Evolutionary conservation across 1,140 invertebrate species (phyloP).

Genomic region (Drosophila sturtevanti): DNA sequence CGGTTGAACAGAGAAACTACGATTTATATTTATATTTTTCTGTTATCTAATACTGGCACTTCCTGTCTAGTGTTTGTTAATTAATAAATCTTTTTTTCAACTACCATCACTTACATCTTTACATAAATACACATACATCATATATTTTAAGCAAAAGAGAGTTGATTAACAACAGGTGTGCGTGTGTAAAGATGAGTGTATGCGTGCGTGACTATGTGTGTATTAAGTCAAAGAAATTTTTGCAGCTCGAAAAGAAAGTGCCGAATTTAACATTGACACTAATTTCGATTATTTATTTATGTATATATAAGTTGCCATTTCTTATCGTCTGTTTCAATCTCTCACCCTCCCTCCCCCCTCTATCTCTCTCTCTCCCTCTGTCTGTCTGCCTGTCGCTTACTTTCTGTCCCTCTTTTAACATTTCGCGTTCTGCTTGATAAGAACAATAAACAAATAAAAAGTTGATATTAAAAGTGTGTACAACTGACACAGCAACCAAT

Average conservation of each 20-base stretch:
- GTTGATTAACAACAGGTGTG: slow-evolving; percentile 50
- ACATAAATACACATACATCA: neutral
- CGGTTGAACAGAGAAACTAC: neutral
- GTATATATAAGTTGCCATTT: slow-evolving; percentile 11
- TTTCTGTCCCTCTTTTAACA: neutral
- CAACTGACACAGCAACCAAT: slow-evolving; percentile 18
- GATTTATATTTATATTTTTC: neutral
- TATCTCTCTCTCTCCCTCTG: neutral
- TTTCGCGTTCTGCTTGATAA: slow-evolving; percentile 44
- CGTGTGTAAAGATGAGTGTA: slow-evolving; percentile 3
- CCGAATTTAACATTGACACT: slow-evolving; percentile 18
- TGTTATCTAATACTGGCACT: neutral
- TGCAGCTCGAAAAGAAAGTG: slow-evolving; percentile 49
- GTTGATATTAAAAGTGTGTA: neutral
- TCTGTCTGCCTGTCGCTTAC: too few relatives aligned
- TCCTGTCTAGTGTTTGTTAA: neutral
- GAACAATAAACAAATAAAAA: slow-evolving; percentile 56
- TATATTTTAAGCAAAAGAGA: neutral
- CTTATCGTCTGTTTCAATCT: slow-evolving; percentile 18
- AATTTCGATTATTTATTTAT: slow-evolving; percentile 8
- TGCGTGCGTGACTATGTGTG: slow-evolving; percentile 16
- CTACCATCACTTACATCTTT: neutral
- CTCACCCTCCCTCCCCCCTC: neutral
- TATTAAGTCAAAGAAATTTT: slow-evolving; percentile 19
- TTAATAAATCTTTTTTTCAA: neutral